Conservation (phyloP, 2,797 vertebrate species). For the Coccyzus lansbergi region DNA sequence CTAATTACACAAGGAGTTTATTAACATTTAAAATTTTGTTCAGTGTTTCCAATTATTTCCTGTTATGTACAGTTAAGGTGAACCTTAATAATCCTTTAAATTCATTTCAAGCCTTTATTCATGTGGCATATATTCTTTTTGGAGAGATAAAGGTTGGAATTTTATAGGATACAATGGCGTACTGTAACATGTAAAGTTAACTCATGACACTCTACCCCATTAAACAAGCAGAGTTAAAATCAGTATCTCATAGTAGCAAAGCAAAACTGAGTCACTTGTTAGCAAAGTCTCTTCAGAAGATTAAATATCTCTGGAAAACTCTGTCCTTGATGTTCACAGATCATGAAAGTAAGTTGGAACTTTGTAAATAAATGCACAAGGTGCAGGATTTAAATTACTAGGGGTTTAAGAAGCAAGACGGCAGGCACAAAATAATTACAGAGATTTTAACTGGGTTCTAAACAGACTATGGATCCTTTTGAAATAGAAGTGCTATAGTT, state of each 20-base stretch:
- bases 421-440: not conserved
- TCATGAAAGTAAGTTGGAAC: not conserved
- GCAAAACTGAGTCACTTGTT: not conserved
- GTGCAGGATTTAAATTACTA: not conserved
- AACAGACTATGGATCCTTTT: not conserved
- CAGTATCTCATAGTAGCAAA: not conserved
- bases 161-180: not conserved
- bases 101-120: not conserved
- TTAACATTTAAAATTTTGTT: not conserved
- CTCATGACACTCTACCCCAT: fast-evolving
- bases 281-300: not conserved
- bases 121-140: not conserved
- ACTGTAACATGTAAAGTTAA: not conserved
- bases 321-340: not conserved
- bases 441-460: not conserved
- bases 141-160: not conserved
- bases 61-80: not conserved
- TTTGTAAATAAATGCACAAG: not conserved
- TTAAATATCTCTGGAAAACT: not conserved
- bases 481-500: not conserved
- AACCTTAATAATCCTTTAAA: not conserved
- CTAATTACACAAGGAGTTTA: not conserved
- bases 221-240: not conserved
- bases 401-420: not conserved
- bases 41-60: not conserved